Evolutionary conservation across 1,140 invertebrate species (phyloP), one percentile per base, ranked within the genome.

Genomic region (Conus ventricosus): DNA sequence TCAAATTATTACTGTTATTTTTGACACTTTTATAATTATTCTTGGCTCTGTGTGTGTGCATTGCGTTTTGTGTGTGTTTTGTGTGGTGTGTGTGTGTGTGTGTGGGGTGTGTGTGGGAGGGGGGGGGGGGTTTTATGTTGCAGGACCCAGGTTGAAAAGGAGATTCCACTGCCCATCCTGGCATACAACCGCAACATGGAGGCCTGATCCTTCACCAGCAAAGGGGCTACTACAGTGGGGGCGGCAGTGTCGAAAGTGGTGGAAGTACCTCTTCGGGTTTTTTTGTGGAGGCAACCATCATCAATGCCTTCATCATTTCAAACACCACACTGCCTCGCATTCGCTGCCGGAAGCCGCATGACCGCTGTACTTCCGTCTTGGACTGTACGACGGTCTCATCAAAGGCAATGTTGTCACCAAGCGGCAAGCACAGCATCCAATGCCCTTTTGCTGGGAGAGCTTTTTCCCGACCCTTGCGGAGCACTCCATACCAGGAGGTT

Each of bases 161-260:
- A 10, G 27, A 78, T 76, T 11, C 85, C 85, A 51, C 23, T 10
- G 25, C 67, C 85, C 10, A 54, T 87, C 25, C 63, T 75, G 11
- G 53, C 60, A 4, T 87, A 87, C 85, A 87, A 87, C 27, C 11
- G 20, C 17, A 71, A 87, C 75, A 87, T 76, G 85, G 63, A 6
- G 85, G 85, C n/a, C 71, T 87, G 8, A 53, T 8, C 53, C 53
- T 55, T 25, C n/a, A 87, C 85, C 67, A 51, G 5, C 51, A 20
- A 5, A 25, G 71, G 17, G 15, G 17, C 11, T 39, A 25, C n/a
- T 87, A 87, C 85, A 25, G 15, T 54, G 39, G 25, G 85, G 85
- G 3, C 67, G 63, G 17, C 60, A 25, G 27, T 75, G 67, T 55
- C 11, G 67, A n/a, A 87, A 87, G 53, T 78, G 85, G 85, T 87